Percentiles rank a stretch among this genome's conserved stretches.
Evolutionary conservation across 2,113 vertebrate genomes (phyloP).

Genomic region (Sylvicapra grimmia): DNA sequence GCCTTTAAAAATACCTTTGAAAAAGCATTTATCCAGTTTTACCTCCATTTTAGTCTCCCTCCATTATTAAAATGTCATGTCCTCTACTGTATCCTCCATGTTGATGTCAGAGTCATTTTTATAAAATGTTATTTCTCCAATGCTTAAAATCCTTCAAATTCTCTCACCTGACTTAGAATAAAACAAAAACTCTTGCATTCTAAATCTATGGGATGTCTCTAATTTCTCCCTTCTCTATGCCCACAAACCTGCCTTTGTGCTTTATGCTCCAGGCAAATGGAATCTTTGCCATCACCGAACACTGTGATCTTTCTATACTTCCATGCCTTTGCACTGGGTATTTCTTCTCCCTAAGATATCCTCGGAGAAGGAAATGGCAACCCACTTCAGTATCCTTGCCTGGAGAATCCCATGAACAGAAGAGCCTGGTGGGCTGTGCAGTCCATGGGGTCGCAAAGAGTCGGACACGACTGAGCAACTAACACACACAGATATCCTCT

Average conservation of each 20-base stretch:
- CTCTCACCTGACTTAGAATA: neutral
- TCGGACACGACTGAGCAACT: neutral
- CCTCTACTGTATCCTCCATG: neutral
- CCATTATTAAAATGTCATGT: neutral
- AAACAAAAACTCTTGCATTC: neutral
- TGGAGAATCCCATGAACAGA: neutral
- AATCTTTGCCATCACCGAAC: neutral
- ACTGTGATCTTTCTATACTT: neutral
- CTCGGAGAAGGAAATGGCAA: neutral
- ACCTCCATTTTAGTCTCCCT: neutral
- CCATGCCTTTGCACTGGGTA: neutral
- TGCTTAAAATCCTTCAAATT: constrained; percentile 7
- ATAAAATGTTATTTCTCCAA: neutral
- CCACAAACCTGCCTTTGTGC: neutral
- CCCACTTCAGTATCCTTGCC: neutral
- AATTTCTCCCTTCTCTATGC: neutral
- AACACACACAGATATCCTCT: neutral
- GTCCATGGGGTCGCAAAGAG: neutral
- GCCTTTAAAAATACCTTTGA: neutral
- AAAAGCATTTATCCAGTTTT: neutral
- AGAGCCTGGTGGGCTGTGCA: neutral
- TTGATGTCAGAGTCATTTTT: neutral
- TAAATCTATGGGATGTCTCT: neutral
- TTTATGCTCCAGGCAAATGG: neutral
- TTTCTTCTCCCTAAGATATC: neutral